Evolutionary conservation across 2,888 invertebrate species (phyloP), one percentile per base, ranked within the genome.

Genomic region (Asteroscopus sphinx): DNA sequence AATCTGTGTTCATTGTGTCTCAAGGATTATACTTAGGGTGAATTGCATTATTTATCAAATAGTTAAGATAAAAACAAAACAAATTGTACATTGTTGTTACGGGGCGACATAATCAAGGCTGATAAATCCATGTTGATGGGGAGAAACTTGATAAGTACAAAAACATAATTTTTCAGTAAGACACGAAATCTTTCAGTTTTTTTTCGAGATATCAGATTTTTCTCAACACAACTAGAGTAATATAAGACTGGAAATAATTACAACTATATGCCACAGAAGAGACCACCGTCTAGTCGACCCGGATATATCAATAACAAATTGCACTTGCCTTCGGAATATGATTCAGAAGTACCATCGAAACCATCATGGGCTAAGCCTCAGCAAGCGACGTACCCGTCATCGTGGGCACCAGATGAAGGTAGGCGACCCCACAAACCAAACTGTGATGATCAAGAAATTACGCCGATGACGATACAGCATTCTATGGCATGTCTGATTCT

Each of bases 401-500:
- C 89, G 0, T 93, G 92, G 94, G 87, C 90, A 30, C 85, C 89
- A 1, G 93, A 92, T 58, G 94, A 93, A 33, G 87, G 88, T 35
- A 87, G 91, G 55, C 86, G 91, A 8, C 94, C 94, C 0, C 82
- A 88, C 11, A 91, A 88, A 61, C 93, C 92, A n/a, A 88, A 90
- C 65, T 94, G 93, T 75, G 91, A 94, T 63, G 80, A 85, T 47
- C 86, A 92, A 26, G 88, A 90, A 17, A 81, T 41, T 84, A 87
- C 73, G 64, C 83, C 1, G 83, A 79, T 64, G 92, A 90, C 16
- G 91, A 89, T 42, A 60, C 88, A 1, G 77, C 88, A 2, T 91
- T 85, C 63, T 94, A 94, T 61, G 89, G 91, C 7, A 87, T 92
- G 66, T 87, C 94, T 11, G 92, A 94, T 70, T 88, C 93, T 36